Evolutionary conservation across 2,113 vertebrate genomes (phyloP).

Genomic region (Psittacara wagleri): DNA sequence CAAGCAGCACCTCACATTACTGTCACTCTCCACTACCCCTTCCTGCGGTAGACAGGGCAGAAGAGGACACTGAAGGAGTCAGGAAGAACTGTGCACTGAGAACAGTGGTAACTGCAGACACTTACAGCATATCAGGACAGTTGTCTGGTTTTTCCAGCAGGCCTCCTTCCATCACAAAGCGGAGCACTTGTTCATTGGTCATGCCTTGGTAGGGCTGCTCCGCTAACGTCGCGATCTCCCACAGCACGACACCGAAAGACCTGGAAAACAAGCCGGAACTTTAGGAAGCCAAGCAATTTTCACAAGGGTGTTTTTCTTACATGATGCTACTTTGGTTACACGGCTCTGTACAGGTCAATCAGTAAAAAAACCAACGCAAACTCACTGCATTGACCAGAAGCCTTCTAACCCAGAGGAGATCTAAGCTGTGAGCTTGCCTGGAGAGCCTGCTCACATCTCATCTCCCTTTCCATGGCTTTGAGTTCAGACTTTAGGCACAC

Average conservation of each 20-base stretch:
- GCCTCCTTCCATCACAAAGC: slow-evolving; percentile 98
- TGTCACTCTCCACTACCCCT: background rate
- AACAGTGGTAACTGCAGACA: background rate
- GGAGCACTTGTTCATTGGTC: slow-evolving; percentile 98
- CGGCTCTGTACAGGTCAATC: background rate
- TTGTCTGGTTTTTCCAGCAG: slow-evolving; percentile 97
- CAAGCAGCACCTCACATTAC: background rate
- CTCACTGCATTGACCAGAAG: background rate
- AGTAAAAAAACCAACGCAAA: background rate
- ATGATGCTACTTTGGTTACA: background rate
- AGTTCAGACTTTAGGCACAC: background rate
- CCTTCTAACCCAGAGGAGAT: background rate
- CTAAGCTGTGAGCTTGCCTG: background rate
- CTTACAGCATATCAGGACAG: slow-evolving; percentile 96
- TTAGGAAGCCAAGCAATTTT: background rate
- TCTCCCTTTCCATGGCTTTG: background rate
- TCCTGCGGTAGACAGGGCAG: rapidly evolving
- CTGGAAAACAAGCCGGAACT: slow-evolving; percentile 57
- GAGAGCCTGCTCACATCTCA: background rate
- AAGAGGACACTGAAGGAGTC: background rate
- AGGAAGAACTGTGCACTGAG: background rate
- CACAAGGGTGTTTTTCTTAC: background rate
- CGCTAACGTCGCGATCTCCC: slow-evolving; percentile 95
- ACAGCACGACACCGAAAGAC: slow-evolving; percentile 97
- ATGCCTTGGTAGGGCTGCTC: slow-evolving; percentile 98